phyloP scores from a whole-genome alignment of 1,140 invertebrate genomes.

The Limonius californicus region DNA sequence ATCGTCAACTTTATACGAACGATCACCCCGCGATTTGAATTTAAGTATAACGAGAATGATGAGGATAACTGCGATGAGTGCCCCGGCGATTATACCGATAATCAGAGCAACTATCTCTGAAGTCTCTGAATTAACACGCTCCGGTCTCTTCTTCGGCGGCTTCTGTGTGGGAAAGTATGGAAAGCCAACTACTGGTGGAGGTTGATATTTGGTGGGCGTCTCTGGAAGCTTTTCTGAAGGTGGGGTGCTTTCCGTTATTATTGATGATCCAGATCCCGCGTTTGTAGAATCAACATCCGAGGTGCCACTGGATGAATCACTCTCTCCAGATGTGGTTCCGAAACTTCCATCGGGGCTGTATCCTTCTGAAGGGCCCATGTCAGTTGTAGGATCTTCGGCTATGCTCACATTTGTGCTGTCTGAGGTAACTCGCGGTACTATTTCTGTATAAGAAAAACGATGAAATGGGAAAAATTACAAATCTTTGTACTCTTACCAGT shows the following conservation, averaged over 20 bases:
- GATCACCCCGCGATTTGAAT: slow-evolving; percentile 79
- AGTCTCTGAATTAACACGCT: slow-evolving; percentile 66
- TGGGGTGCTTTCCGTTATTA: slow-evolving; percentile 16
- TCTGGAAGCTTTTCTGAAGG: slow-evolving; percentile 26
- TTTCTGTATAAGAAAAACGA: not conserved
- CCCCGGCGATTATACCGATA: slow-evolving; percentile 86
- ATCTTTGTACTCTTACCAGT: slow-evolving; percentile 51
- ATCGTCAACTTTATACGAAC: slow-evolving; percentile 88
- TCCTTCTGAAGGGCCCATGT: not conserved
- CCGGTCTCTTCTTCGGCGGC: slow-evolving; percentile 47
- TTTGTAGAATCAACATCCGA: not conserved
- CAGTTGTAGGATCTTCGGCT: not conserved
- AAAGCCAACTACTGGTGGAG: slow-evolving; percentile 33
- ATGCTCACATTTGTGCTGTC: not conserved
- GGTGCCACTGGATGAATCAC: not conserved
- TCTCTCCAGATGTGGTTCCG: not conserved
- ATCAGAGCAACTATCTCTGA: slow-evolving; percentile 73
- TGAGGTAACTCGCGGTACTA: not conserved
- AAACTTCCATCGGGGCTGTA: not conserved
- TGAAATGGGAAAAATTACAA: not conserved
- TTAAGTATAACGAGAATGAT: slow-evolving; percentile 87
- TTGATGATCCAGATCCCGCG: slow-evolving; percentile 14
- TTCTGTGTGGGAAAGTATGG: slow-evolving; percentile 31
- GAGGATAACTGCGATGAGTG: slow-evolving; percentile 86
- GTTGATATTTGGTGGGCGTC: slow-evolving; percentile 30